These are phyloP conservation scores for Micrasema minimum DNA, from an alignment of 1,140 invertebrate genomes.

Conservation along the genomic window DNA sequence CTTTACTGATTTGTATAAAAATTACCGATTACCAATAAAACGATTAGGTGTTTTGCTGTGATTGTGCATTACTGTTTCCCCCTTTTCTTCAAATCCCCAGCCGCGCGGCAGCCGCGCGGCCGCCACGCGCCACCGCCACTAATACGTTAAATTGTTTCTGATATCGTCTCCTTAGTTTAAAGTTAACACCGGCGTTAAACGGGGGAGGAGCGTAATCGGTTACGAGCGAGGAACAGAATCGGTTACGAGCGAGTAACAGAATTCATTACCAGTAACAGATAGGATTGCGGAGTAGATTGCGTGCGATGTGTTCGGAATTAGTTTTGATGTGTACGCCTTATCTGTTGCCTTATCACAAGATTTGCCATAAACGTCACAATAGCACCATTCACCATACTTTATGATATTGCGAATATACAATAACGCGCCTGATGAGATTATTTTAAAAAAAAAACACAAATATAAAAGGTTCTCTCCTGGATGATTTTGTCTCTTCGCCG, in stretches of 20 bases:
- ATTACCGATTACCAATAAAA: too few relatives aligned
- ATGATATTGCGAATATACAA: too few relatives aligned
- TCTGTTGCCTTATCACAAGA: conserved; percentile 8
- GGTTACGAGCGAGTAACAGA: conserved; percentile 13
- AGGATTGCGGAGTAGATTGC: conserved; percentile 11
- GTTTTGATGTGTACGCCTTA: conserved; percentile 1
- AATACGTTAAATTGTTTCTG: conserved; percentile 54
- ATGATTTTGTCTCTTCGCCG: too few relatives aligned
- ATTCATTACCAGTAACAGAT: too few relatives aligned
- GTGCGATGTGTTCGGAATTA: conserved; percentile 25
- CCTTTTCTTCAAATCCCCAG: not conserved
- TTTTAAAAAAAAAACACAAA: too few relatives aligned
- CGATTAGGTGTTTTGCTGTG: too few relatives aligned
- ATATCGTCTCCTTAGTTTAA: conserved; percentile 51
- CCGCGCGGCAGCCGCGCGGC: not conserved
- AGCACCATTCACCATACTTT: too few relatives aligned
- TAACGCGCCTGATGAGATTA: too few relatives aligned
- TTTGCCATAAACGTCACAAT: not conserved
- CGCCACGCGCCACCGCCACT: conserved; percentile 44
- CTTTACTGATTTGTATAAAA: too few relatives aligned
- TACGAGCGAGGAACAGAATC: conserved; percentile 11
- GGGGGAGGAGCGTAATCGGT: conserved; percentile 30
- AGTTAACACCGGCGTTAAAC: conserved; percentile 46
- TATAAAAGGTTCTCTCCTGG: too few relatives aligned
- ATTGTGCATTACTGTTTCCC: not conserved